Evolutionary conservation across 2,797 vertebrate genomes (phyloP).

Genomic region (Chrosomus eos): DNA sequence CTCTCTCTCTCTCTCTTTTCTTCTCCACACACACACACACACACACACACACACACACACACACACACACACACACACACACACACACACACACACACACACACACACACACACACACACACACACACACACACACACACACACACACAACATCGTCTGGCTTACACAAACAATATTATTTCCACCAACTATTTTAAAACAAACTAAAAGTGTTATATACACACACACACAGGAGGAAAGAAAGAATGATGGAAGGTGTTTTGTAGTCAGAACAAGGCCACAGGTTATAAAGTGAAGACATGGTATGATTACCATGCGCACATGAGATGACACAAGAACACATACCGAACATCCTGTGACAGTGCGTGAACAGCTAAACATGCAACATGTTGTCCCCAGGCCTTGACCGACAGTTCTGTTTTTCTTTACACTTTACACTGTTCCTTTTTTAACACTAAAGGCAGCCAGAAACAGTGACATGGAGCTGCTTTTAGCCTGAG

Average conservation of each 20-base stretch:
- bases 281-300: constrained; percentile 6
- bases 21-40: background rate
- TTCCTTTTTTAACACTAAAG: constrained; percentile 28
- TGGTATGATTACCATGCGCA: constrained; percentile 7
- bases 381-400: constrained; percentile 30
- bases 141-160: background rate
- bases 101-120: background rate
- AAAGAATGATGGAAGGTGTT: background rate
- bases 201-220: constrained; percentile 1
- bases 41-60: background rate
- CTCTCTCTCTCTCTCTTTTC: background rate
- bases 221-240: background rate
- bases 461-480: constrained; percentile 39
- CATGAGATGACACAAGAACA: constrained; percentile 2
- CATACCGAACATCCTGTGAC: constrained; percentile 41
- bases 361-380: constrained; percentile 1
- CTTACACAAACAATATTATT: constrained; percentile 1
- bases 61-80: no score
- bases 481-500: constrained; percentile 43
- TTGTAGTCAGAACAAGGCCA: constrained; percentile 14
- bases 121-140: background rate
- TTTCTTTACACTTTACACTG: no score
- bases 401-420: constrained; percentile 35
- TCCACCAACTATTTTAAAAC: constrained; percentile 7
- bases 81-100: background rate